Base-by-base conservation (phyloP, 2,113 vertebrate genomes). In the Xiphophorus hellerii region DNA sequence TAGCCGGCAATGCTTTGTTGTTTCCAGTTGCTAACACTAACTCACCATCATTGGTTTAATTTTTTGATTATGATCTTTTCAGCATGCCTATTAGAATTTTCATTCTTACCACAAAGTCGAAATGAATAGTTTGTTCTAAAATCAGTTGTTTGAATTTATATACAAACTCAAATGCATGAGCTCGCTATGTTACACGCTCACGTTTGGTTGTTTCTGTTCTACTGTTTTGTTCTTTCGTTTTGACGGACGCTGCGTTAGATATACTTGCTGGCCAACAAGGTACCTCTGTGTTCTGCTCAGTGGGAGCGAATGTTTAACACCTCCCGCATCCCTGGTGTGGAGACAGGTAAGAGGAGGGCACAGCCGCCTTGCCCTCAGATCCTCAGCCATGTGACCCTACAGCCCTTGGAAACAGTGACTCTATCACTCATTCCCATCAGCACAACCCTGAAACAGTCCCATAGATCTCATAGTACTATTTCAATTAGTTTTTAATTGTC, bases 291-390 rank as follows among this genome's bases (percentile, higher is more conserved):
- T 90, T 99, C 98, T 9, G 95, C 97, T 85, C 98, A 99, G 92
- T 99, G 97, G 96, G 98, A 99, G 88, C 93, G 96, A 58, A 96
- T 97, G 96, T 99, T 98, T 94, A 99, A 99, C 82, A 97, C 97
- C 9, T 96, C 95, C 58, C 95, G 98, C 54, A 77, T 97, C 82
- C 97, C 98, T 0, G 96, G 97, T 81, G 90, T 94, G 84, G 96
- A 99, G 82, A 95, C 97, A 93, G 98, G 98, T 99, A 95, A 95
- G 94, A 93, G 73, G 83, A 89, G 88, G 91, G 84, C 71, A 77
- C 44, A 31, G 33, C 72, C 30, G 1, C 39, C 1, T 44, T 83
- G 82, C 78, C 84, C 89, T 83, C 74, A 68, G 69, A 74, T 72
- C 51, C 44, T 22, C 66, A 44, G 14, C 72, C 74, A 71, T 5